Base-by-base conservation (phyloP, 2,888 invertebrate genomes). In the Shargacucullia verbasci region DNA sequence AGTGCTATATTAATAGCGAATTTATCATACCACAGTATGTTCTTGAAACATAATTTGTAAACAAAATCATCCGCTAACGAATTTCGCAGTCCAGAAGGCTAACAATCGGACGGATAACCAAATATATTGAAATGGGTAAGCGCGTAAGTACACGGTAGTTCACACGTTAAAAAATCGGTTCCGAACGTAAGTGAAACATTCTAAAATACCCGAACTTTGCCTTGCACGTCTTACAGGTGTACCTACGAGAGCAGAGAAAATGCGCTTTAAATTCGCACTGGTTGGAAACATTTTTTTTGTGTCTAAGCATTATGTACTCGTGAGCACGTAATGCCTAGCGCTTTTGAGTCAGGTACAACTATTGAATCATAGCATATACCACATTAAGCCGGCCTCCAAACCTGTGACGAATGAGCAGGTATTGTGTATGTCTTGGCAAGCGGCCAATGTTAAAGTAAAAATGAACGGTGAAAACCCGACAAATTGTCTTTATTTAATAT, bases 381-480 rank as follows among this genome's bases (percentile, higher is more conserved):
- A 70, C 63, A 60, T 58, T 39, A 62, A 50, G 46, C 47, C 71
- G 83, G 79, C 90, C 88, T 89, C 85, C 80, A 79, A 78, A 78
- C 74, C 78, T 78, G 81, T 84, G 84, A 84, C 81, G 83, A 81
- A 79, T 68, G 60, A 68, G 58, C 82, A 86, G 82, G 83, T 84
- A 85, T 81, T 82, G 83, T 83, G 72, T 81, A 76, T 76, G 53
- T 65, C 52, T 83, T 91, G 92, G 91, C 90, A 82, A 55, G 40
- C 62, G 46, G 81, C 90, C 91, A 92, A 88, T 78, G 76, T 77
- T 80, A 78, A 78, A 76, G 74, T 82, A 82, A 87, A 85, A 87
- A 84, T 78, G 63, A 73, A 70, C 70, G 37, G 57, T 58, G 64
- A 69, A 73, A 77, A 68, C 61, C 66, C 70, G 73, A 79, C 80